Conservation (phyloP, 2,888 invertebrate genomes). For the Hydrotaea cyrtoneurina region DNA sequence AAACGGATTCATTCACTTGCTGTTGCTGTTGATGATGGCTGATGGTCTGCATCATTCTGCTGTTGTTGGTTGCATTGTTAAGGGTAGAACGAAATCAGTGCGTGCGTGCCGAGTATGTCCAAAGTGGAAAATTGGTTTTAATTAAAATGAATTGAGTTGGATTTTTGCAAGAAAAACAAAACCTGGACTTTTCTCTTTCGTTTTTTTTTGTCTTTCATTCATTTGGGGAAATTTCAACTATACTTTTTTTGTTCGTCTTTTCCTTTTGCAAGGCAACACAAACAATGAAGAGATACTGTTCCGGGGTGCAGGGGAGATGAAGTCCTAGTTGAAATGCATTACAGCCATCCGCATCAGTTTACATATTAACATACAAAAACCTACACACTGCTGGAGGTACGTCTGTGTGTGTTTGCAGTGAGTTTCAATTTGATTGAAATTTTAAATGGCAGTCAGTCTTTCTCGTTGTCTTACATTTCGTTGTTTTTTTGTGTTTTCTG, state of each 20-base stretch:
- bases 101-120: slow-evolving; percentile 65
- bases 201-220: slow-evolving; percentile 21
- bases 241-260: slow-evolving; percentile 36
- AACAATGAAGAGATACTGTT: neutral
- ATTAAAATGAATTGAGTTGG: slow-evolving; percentile 72
- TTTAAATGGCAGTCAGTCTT: slow-evolving; percentile 64
- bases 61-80: slow-evolving; percentile 29
- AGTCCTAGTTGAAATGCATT: slow-evolving; percentile 49
- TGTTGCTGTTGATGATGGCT: slow-evolving; percentile 53
- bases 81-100: slow-evolving; percentile 55
- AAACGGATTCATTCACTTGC: slow-evolving; percentile 31
- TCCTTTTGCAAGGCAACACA: slow-evolving; percentile 26
- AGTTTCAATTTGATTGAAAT: slow-evolving; percentile 63
- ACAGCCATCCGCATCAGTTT: neutral
- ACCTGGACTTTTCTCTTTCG: slow-evolving; percentile 39
- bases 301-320: slow-evolving; percentile 24
- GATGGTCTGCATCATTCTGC: slow-evolving; percentile 47
- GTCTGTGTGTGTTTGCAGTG: slow-evolving; percentile 32
- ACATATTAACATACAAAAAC: neutral
- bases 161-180: slow-evolving; percentile 32
- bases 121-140: slow-evolving; percentile 70
- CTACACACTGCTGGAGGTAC: neutral
- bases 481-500: slow-evolving; percentile 26
- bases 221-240: slow-evolving; percentile 20
- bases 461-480: slow-evolving; percentile 51